Base-by-base conservation (phyloP, 2,888 invertebrate species). In the Drosophila pegasa region DNA sequence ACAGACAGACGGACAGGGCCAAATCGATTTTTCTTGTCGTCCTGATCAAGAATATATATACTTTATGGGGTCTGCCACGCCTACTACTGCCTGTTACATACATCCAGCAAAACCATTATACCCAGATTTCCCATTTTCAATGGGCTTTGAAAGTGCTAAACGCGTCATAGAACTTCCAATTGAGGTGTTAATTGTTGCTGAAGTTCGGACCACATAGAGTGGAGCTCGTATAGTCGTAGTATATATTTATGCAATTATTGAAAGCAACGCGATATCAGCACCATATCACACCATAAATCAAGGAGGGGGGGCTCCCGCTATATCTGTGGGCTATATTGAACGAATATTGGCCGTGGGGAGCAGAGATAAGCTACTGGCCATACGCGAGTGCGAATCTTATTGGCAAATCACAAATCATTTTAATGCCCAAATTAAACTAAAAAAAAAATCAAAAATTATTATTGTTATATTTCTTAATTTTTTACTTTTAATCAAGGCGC, bases 401-500 rank as follows among this genome's bases (percentile, higher is more conserved):
- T 27, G n/a, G 16, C 6, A 27, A 45, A 22, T n/a, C 41, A 43
- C 41, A 25, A 45, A 27, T 18, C 7, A 29, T 2, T 12, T 45
- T 7, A 29, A 18, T 29, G 27, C 12, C 12, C 1, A 12, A 27
- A 27, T 18, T 16, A 12, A 27, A 45, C 3, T 3, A 12, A 45
- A 45, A 6, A 16, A 27, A 16, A 27, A 27, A 2, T 2, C 25
- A 25, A 25, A 25, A 43, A 25, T 43, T 16, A 27, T 3, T n/a
- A 29, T 45, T 16, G 6, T n/a, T 29, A 7, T 18, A 25, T 4
- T 7, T 12, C 2, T 8, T 5, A 7, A 12, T 10, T 7, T 27
- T 18, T 38, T 14, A 10, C n/a, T n/a, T 50, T 27, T 8, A n/a
- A 20, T 8, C 58, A n/a, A n/a, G n/a, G 56, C 65, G 62, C 63